These are phyloP conservation scores for Brachionus koreanus DNA, from an alignment of 1,140 invertebrate genomes.

Conservation along the genomic window DNA sequence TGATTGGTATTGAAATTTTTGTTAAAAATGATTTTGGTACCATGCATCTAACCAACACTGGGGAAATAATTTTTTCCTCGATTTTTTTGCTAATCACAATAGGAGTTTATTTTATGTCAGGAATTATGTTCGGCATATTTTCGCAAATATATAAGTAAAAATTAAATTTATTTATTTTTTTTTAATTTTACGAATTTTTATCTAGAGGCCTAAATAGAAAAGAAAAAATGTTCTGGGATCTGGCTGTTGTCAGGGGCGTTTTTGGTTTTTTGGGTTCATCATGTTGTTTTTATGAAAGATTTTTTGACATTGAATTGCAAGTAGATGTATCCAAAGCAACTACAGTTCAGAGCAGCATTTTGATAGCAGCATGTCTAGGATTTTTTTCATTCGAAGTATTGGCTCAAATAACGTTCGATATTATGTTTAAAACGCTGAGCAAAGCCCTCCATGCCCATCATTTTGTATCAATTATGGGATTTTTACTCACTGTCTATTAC, in stretches of 20 bases:
- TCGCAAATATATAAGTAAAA: slow-evolving; percentile 18
- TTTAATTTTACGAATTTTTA: background rate
- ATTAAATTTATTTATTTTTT: too few relatives aligned
- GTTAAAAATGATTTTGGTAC: background rate
- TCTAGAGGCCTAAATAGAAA: slow-evolving; percentile 48
- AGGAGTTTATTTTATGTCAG: background rate
- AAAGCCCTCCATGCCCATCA: slow-evolving; percentile 53
- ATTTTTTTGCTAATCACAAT: background rate
- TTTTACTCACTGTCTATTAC: slow-evolving; percentile 47
- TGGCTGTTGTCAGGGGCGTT: slow-evolving; percentile 50
- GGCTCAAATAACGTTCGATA: slow-evolving; percentile 50
- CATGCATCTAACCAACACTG: background rate
- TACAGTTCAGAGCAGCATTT: slow-evolving; percentile 48
- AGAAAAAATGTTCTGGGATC: slow-evolving; percentile 53
- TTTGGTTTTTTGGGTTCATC: slow-evolving; percentile 51
- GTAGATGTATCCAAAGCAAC: slow-evolving; percentile 50
- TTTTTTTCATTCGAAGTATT: slow-evolving; percentile 54
- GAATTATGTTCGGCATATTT: background rate
- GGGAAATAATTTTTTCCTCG: background rate
- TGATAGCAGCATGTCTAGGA: slow-evolving; percentile 50
- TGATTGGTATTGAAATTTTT: background rate
- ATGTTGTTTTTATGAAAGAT: slow-evolving; percentile 49
- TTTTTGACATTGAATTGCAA: slow-evolving; percentile 48
- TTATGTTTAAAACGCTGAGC: slow-evolving; percentile 49
- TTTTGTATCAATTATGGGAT: slow-evolving; percentile 51